A percentile compares a stretch with the other conserved stretches of the same genome.
Conservation (phyloP, 1,140 invertebrate species). For the Hormaphis cornu region DNA sequence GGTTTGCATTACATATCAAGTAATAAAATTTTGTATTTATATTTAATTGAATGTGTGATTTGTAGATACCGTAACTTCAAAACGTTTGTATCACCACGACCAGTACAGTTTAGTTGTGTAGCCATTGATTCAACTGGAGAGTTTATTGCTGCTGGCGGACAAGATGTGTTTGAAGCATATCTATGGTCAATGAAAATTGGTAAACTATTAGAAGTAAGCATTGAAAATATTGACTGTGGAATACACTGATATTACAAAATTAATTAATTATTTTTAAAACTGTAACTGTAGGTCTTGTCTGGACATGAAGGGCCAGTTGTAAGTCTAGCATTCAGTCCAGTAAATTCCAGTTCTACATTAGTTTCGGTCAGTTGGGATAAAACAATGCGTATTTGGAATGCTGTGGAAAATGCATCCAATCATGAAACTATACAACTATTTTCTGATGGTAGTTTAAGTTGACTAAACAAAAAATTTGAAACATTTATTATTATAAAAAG, state of each 20-base stretch:
- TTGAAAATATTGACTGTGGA: slow-evolving; percentile 11
- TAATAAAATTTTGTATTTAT: not conserved
- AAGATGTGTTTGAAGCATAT: slow-evolving; percentile 90
- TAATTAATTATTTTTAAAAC: slow-evolving; percentile 33
- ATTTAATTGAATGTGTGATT: not conserved
- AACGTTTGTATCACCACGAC: slow-evolving; percentile 80
- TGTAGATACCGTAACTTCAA: slow-evolving; percentile 88
- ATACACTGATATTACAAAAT: not conserved
- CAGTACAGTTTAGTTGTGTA: slow-evolving; percentile 87
- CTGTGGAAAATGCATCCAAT: slow-evolving; percentile 67
- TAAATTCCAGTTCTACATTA: slow-evolving; percentile 58
- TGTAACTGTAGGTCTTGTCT: slow-evolving; percentile 64
- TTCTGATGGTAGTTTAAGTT: slow-evolving; percentile 57
- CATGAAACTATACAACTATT: slow-evolving; percentile 72
- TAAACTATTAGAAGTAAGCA: slow-evolving; percentile 68
- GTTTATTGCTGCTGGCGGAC: slow-evolving; percentile 83
- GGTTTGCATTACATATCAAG: slow-evolving; percentile 47
- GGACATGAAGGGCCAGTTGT: slow-evolving; percentile 89
- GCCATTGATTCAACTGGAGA: slow-evolving; percentile 81
- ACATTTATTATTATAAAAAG: too few species aligned
- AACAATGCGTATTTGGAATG: slow-evolving; percentile 84
- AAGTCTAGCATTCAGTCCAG: slow-evolving; percentile 70
- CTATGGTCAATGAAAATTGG: slow-evolving; percentile 92
- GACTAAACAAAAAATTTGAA: not conserved
- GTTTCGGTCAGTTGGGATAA: slow-evolving; percentile 91